A percentile compares a stretch with the other conserved stretches of the same genome.
Conservation (phyloP, 2,888 invertebrate genomes). For the Lepidocyrtinus sp. region DNA sequence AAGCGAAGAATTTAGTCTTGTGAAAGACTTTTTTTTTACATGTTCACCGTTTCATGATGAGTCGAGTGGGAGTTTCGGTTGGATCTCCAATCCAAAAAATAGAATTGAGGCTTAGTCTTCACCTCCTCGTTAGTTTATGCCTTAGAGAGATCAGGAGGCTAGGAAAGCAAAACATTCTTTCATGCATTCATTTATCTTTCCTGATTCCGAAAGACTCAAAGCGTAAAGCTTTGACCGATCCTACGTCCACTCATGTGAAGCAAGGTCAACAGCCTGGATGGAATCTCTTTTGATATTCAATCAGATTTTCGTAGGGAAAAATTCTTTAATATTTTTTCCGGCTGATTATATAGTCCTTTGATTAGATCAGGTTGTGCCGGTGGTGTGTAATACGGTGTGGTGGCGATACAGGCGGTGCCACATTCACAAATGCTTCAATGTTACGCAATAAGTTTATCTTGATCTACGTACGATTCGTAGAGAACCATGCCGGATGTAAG, state of each 20-base stretch:
- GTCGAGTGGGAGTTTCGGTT: background rate
- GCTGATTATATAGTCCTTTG: background rate
- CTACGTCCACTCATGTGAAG: background rate
- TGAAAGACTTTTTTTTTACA: conserved; percentile 15
- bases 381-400: too few relatives aligned
- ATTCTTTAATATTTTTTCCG: background rate
- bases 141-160: background rate
- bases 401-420: too few relatives aligned
- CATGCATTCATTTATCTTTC: conserved; percentile 18
- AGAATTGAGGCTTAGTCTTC: background rate
- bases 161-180: conserved; percentile 10
- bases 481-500: too few relatives aligned
- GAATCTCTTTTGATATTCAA: conserved; percentile 3
- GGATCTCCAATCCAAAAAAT: background rate
- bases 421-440: too few relatives aligned
- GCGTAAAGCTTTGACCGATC: background rate
- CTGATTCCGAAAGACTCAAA: background rate
- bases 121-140: background rate
- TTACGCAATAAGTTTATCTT: too few relatives aligned
- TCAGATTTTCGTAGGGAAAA: background rate
- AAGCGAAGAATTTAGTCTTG: conserved; percentile 19
- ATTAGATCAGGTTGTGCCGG: too few relatives aligned
- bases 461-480: too few relatives aligned
- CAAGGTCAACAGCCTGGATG: conserved; percentile 11
- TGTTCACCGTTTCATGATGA: conserved; percentile 9